A percentile compares a stretch with the other conserved stretches of the same genome.
Conservation (phyloP, 1,140 invertebrate genomes). For the Pogonomyrmex californicus region DNA sequence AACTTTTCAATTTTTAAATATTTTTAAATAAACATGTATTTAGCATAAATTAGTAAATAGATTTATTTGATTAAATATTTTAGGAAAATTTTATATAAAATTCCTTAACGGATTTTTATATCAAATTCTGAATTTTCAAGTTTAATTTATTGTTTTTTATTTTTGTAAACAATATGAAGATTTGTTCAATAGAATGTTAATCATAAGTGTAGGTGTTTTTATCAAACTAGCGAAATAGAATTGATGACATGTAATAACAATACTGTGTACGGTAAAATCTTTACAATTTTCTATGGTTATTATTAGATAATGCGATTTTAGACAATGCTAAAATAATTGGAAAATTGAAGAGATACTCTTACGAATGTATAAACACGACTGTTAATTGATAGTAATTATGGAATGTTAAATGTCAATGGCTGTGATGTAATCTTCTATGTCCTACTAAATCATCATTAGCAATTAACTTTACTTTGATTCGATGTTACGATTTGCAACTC, state of each 20-base stretch:
- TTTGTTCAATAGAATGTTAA: conserved; percentile 14
- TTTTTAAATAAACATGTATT: background rate
- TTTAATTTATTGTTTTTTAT: background rate
- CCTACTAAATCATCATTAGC: background rate
- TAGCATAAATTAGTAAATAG: background rate
- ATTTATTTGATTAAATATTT: background rate
- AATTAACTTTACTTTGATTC: conserved; percentile 25
- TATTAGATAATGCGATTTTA: background rate
- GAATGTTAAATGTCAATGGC: conserved; percentile 33
- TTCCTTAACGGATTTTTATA: background rate
- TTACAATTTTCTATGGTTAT: background rate
- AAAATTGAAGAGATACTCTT: conserved; percentile 7
- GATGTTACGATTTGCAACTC: background rate
- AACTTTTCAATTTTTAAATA: background rate
- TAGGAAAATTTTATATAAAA: conserved; percentile 2
- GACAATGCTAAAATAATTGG: background rate
- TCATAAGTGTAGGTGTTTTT: background rate
- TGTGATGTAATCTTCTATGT: conserved; percentile 37
- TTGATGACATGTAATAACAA: background rate
- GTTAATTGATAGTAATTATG: conserved; percentile 8
- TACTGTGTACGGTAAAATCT: background rate
- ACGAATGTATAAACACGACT: background rate
- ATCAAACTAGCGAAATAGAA: background rate
- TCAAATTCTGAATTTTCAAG: background rate
- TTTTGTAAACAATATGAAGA: background rate